Percentiles rank a stretch among this genome's conserved stretches.
Evolutionary conservation across 1,140 invertebrate genomes (phyloP).

Genomic region (Nephila pilipes): DNA sequence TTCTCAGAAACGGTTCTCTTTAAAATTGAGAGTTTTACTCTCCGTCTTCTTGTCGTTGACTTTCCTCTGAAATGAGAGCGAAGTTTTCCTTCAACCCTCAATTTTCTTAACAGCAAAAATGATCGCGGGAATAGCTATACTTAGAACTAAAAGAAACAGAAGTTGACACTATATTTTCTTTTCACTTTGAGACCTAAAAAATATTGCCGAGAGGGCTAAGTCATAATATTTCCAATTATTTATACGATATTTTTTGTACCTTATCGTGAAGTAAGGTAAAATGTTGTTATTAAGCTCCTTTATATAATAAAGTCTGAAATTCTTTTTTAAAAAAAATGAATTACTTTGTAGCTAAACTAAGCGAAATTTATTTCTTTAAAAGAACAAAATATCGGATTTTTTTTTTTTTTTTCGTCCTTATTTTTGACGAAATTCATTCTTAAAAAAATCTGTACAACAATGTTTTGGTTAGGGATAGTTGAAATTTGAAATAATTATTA

Average conservation of each 20-base stretch:
- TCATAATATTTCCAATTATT: constrained; percentile 4
- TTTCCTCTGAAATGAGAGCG: background rate
- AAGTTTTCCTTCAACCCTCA: background rate
- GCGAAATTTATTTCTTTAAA: too few relatives aligned
- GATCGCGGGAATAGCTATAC: background rate
- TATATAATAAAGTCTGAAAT: too few relatives aligned
- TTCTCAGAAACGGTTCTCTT: constrained; percentile 33
- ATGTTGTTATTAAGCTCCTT: too few relatives aligned
- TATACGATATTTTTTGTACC: background rate
- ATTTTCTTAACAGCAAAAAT: constrained; percentile 21
- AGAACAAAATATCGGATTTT: too few relatives aligned
- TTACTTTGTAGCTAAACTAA: too few relatives aligned
- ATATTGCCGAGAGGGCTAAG: background rate
- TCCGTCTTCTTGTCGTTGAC: background rate
- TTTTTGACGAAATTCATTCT: too few relatives aligned
- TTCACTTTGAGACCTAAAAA: background rate
- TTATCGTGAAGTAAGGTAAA: background rate
- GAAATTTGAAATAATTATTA: too few relatives aligned
- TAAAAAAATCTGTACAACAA: too few relatives aligned
- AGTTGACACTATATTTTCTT: background rate
- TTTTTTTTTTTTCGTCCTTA: too few relatives aligned
- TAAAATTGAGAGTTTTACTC: constrained; percentile 49
- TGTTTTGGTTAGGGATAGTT: too few relatives aligned
- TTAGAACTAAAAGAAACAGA: background rate
- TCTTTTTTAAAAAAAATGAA: too few relatives aligned